phyloP scores from a whole-genome alignment of 2,797 vertebrate species.

The Oceanodroma leucorhoa region DNA sequence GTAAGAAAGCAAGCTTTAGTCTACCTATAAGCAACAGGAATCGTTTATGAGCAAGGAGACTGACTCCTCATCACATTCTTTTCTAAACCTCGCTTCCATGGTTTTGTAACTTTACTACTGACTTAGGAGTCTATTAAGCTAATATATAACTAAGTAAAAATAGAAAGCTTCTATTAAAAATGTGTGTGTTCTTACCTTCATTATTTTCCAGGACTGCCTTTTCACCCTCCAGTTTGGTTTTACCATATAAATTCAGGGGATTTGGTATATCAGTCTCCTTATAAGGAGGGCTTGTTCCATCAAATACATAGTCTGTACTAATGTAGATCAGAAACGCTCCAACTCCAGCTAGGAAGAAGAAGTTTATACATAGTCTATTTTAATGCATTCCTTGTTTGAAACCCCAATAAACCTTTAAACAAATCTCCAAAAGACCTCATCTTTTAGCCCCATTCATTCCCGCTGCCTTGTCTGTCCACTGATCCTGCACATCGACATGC shows the following conservation, averaged over 20 bases:
- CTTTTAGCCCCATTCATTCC: not conserved
- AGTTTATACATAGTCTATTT: not conserved
- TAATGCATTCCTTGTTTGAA: not conserved
- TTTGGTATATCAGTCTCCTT: constrained; percentile 88
- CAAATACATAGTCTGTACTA: constrained; percentile 96
- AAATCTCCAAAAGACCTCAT: not conserved
- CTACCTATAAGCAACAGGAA: not conserved
- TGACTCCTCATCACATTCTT: not conserved
- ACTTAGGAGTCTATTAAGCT: not conserved
- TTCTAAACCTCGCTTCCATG: not conserved
- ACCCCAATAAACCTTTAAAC: not conserved
- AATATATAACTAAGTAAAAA: not conserved
- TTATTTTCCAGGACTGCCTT: constrained; percentile 85
- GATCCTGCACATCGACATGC: not conserved
- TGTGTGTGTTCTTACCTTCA: constrained; percentile 78
- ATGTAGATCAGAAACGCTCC: constrained; percentile 90
- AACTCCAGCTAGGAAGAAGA: constrained; percentile 74
- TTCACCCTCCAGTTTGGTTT: constrained; percentile 93
- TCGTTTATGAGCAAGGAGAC: not conserved
- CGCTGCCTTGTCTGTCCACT: not conserved
- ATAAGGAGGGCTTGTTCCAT: constrained; percentile 92
- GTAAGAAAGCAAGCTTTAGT: not conserved
- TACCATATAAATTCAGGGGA: constrained; percentile 92
- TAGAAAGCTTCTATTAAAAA: not conserved
- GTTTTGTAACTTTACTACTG: not conserved